phyloP scores from a whole-genome alignment of 2,888 invertebrate genomes.

The Apoda limacodes region DNA sequence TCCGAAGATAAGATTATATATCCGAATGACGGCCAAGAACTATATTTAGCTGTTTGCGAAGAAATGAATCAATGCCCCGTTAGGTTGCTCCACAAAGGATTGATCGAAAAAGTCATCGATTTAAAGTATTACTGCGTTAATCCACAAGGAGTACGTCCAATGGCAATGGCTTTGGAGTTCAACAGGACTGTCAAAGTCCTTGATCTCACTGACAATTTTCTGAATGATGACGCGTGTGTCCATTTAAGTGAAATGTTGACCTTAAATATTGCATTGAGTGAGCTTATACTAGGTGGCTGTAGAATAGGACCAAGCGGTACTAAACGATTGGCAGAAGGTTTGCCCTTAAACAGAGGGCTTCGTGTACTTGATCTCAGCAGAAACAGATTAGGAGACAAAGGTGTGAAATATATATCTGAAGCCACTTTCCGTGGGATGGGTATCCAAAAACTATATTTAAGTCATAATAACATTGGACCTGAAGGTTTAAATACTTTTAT shows the following conservation, averaged over 20 bases:
- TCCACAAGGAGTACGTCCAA: conserved; percentile 38
- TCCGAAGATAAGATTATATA: conserved; percentile 28
- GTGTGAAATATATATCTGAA: conserved; percentile 28
- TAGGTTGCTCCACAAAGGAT: conserved; percentile 29
- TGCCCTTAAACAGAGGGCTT: conserved; percentile 29
- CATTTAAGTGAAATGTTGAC: conserved; percentile 44
- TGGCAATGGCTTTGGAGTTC: conserved; percentile 35
- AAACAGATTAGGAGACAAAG: conserved; percentile 36
- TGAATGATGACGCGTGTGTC: conserved; percentile 39
- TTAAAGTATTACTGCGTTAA: conserved; percentile 44
- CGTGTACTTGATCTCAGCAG: conserved; percentile 30
- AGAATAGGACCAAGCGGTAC: conserved; percentile 37
- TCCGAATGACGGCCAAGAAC: conserved; percentile 42
- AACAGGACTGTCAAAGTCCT: conserved; percentile 36
- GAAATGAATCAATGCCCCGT: conserved; percentile 40
- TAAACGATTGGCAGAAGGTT: conserved; percentile 24
- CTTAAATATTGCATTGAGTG: conserved; percentile 29
- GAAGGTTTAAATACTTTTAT: conserved; percentile 27
- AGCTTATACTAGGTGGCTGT: conserved; percentile 44
- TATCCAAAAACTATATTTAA: conserved; percentile 32
- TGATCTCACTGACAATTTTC: conserved; percentile 41
- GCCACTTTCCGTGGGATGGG: conserved; percentile 29
- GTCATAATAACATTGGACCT: conserved; percentile 34
- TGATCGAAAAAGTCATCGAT: conserved; percentile 34
- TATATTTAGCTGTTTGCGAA: conserved; percentile 39